A percentile compares a stretch with the other conserved stretches of the same genome.
Evolutionary conservation across 2,888 invertebrate genomes (phyloP).

Genomic region (Cheilosia soror): DNA sequence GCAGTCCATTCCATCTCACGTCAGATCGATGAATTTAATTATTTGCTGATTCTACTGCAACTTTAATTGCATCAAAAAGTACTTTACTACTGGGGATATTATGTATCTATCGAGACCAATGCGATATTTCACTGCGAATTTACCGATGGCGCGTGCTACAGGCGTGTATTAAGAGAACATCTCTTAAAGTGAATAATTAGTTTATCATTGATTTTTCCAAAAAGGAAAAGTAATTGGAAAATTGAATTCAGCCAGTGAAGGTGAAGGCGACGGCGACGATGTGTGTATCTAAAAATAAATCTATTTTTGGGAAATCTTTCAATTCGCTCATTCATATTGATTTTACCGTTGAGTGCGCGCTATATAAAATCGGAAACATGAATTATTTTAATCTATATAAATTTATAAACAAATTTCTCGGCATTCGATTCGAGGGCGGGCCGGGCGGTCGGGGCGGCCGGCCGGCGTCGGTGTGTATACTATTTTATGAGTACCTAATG

Average conservation of each 20-base stretch:
- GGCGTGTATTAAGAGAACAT: background rate
- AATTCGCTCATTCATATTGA: slow-evolving; percentile 34
- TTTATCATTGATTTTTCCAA: slow-evolving; percentile 11
- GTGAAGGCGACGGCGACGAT: background rate
- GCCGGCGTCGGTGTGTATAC: background rate
- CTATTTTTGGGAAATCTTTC: slow-evolving; percentile 29
- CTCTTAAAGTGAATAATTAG: slow-evolving; percentile 44
- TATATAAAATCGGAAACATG: slow-evolving; percentile 49
- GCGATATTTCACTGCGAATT: slow-evolving; percentile 16
- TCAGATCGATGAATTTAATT: slow-evolving; percentile 10
- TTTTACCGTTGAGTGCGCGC: slow-evolving; percentile 16
- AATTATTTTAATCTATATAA: slow-evolving; percentile 51
- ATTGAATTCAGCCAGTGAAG: slow-evolving; percentile 27
- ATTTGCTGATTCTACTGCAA: background rate
- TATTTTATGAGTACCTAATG: slow-evolving; percentile 26
- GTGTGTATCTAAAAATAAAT: slow-evolving; percentile 50
- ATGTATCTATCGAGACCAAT: background rate
- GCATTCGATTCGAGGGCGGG: background rate
- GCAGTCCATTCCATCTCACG: slow-evolving; percentile 32
- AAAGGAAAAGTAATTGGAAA: slow-evolving; percentile 43
- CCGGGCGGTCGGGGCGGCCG: too few relatives aligned
- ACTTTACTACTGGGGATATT: too few relatives aligned
- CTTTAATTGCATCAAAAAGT: too few relatives aligned
- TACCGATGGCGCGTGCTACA: slow-evolving; percentile 8
- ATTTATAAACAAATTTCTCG: slow-evolving; percentile 37